Base-by-base conservation (phyloP, 2,113 vertebrate species). In the Peromyscus californicus region DNA sequence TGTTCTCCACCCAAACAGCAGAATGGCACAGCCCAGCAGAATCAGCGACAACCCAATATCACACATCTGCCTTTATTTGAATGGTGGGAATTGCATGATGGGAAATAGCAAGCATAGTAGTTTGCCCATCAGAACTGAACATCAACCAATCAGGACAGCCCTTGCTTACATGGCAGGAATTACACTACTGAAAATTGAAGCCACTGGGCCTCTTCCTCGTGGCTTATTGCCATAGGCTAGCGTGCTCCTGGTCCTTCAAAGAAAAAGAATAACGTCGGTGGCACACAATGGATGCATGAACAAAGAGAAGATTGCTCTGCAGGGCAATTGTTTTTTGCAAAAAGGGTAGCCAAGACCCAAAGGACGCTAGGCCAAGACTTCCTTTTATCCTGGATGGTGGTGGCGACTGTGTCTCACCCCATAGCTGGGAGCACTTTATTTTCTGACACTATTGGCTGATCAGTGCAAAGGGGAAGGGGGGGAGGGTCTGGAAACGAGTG, bases 241-340 rank as follows among this genome's bases (percentile, higher is more conserved):
- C 45, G 45, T n/a, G 51, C 31, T 51, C 85, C 65, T 69, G 42
- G 16, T 36, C 51, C 65, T 42, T 65, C 59, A 31, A 42, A 31
- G 59, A 65, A 10, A 42, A 63, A 85, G 82, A 65, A 65, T 45
- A 63, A 85, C 13, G 57, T 39, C 12, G 0, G 33, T 31, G n/a
- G 29, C 15, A 1, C 59, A 19, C 39, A 65, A 45, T 0, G 4
- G 59, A 45, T 24, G 5, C 15, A 16, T 7, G 7, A 63, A 42
- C 82, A 65, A 19, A 84, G 13, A 61, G 80, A 80, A 10, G 29
- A 59, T 42, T 63, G n/a, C 24, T 63, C 75, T 31, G 7, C 24
- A 15, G 24, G 22, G 80, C 80, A 61, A 39, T 61, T 39, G 26
- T 29, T 61, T 61, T 84, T 84, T 61, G 12, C n/a, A 61, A 59